These are phyloP conservation scores for Catotricha subobsoleta DNA, from an alignment of 2,888 invertebrate genomes.

Conservation along the genomic window DNA sequence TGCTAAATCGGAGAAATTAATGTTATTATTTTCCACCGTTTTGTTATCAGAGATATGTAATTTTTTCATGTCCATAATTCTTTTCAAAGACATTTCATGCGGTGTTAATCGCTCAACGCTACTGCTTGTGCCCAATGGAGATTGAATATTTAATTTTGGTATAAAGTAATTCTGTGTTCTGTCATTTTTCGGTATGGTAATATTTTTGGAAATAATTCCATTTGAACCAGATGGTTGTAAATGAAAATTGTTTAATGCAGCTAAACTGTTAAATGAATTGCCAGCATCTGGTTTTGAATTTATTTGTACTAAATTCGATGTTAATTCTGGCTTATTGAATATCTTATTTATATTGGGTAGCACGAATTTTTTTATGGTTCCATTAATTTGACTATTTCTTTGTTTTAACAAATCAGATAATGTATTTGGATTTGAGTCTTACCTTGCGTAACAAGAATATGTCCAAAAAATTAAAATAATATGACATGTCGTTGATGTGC, in stretches of 20 bases:
- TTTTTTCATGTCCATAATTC: slow-evolving; percentile 10
- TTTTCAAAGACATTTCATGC: slow-evolving; percentile 10
- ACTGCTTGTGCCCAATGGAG: slow-evolving; percentile 13
- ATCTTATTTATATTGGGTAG: not conserved
- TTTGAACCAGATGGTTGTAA: slow-evolving; percentile 4
- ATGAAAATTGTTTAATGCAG: slow-evolving; percentile 14
- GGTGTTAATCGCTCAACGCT: slow-evolving; percentile 7
- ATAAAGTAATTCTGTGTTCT: slow-evolving; percentile 2
- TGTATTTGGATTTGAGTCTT: slow-evolving; percentile 23
- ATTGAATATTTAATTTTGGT: slow-evolving; percentile 13
- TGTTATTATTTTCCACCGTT: not conserved
- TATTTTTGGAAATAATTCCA: not conserved
- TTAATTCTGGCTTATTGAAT: no score
- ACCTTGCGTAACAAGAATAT: slow-evolving; percentile 33
- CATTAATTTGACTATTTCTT: no score
- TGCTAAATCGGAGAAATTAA: no score
- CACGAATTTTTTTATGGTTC: not conserved
- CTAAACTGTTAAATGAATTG: slow-evolving; percentile 12
- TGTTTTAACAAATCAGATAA: slow-evolving; percentile 9
- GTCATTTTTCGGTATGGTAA: not conserved
- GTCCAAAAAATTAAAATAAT: no score
- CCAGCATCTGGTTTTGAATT: not conserved
- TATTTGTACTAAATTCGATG: no score
- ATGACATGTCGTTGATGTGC: no score
- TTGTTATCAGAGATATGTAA: slow-evolving; percentile 4